Evolutionary conservation across 2,888 invertebrate species (phyloP), one percentile per base, ranked within the genome.

Genomic region (Agrotis clavis): DNA sequence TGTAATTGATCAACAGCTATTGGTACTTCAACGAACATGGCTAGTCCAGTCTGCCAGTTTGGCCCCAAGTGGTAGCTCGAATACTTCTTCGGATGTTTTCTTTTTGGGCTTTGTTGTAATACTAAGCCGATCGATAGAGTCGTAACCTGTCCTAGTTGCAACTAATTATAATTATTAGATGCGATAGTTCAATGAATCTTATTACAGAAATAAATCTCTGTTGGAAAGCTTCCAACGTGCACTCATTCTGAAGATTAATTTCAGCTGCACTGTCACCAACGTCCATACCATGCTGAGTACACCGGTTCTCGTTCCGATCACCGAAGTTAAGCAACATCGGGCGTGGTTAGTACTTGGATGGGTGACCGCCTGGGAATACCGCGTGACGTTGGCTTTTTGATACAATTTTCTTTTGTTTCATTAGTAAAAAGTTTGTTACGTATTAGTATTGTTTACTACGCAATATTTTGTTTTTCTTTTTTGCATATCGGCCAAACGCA

Each of bases 341-440:
- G 93, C 93, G 93, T 87, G 90, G 92, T 94, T 92, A 94, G 93
- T 94, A 94, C 94, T 93, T 94, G 93, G 93, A 94, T 94, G 94
- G 94, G 94, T 94, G 94, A 94, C 94, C 93, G 92, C 93, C 92
- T 94, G 93, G 93, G 92, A 94, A 93, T 91, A 94, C 93, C 90
- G 85, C 92, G 92, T 93, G 92, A 87, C 86, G 91, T 92, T 92
- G 91, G 87, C 88, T 88, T 89, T 64, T 71, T 74, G 41, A 6
- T 54, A 3, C 11, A 2, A 54, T 11, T 4, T 1, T 53, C 5
- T 21, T 53, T 53, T 53, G 21, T 21, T 54, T 54, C 4, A 25
- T 13, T 21, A 13, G 0, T 51, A 51, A 51, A 9, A 2, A 21
- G 21, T 14, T 21, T 53, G 14, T 21, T 2, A 21, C 4, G 2